Base-by-base conservation (phyloP, 1,140 invertebrate species). In the Goniozus legneri region DNA sequence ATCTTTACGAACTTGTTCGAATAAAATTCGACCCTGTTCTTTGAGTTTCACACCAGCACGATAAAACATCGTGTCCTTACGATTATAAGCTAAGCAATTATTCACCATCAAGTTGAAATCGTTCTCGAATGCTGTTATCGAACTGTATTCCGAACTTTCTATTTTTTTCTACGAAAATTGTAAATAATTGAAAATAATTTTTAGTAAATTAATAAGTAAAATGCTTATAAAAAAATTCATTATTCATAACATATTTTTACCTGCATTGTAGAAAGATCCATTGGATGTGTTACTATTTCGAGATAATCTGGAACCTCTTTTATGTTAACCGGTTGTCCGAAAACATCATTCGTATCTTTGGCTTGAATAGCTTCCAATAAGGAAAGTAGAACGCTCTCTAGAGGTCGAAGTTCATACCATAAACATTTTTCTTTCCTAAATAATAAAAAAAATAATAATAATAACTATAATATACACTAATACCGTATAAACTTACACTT, bases 101-200 rank as follows among this genome's bases (percentile, higher is more conserved):
- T 85, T 84, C 20, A 97, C 91, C 86, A 98, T 97, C 0, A 97
- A 77, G 60, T 89, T 84, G 67, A 98, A 97, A 76, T 98, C 96
- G 1, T 74, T 74, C 66, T 95, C 88, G 62, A 98, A 86, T 13
- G 86, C 82, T 42, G 87, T 83, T 30, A 98, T 77, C 16, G 81
- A 85, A 3, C 77, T 75, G 72, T 97, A 98, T 41, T 84, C 73
- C 48, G 89, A 86, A 22, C 79, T 73, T 38, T 90, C 84, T 10
- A 95, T 76, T 76, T 93, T 95, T 35, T 77, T 62, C 44, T 80
- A 62, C 14, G 56, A 52, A 6, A 33, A 4, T 8, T 33, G 4
- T 27, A 15, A 14, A 13, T 3, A 50, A 38, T 34, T 8, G 15
- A 16, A 24, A 31, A 34, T 42, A 24, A 14, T 15, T 47, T 3